Base-by-base conservation (phyloP, 2,888 invertebrate species). In the Drosophila kambysellisi region DNA sequence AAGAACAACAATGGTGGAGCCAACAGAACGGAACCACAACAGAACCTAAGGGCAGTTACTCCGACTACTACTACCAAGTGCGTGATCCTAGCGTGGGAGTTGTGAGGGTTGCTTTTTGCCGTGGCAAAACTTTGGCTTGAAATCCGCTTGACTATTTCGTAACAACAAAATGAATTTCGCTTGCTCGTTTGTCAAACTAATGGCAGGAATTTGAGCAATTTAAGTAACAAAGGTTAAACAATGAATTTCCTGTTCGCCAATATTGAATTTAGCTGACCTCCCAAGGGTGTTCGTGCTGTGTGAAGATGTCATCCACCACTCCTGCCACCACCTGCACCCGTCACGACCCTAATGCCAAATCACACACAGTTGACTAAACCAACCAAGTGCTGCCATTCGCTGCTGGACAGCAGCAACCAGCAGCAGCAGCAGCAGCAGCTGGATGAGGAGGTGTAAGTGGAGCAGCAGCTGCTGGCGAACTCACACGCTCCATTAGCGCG, bases 211-310 rank as follows among this genome's bases (percentile, higher is more conserved):
- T 90, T 71, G 76, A 80, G 91, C 88, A 87, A 87, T 87, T 87
- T 89, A 80, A 90, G 87, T 84, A 87, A 89, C 90, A 87, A 90
- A 90, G 87, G 87, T 87, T 90, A 89, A 87, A 90, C 89, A 90
- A 87, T 87, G 90, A 87, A 87, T 90, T 79, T 90, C 75, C 89
- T 79, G 71, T 72, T 65, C 63, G 72, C 67, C 89, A 82, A 88
- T 85, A 85, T 90, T 90, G 90, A 90, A 78, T 89, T 85, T 85
- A 74, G 70, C 79, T 54, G 50, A 64, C 57, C 39, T 41, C 15
- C 33, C 46, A 6, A 17, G 4, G 71, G 71, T 51, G 25, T 62
- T 54, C 35, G 52, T 66, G 70, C 76, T 61, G 60, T 63, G 66
- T 61, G 68, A 82, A 79, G 83, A 82, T 82, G 79, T 82, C 78